Conservation (phyloP, 2,113 vertebrate genomes). For the Onychorhynchus coronatus region DNA sequence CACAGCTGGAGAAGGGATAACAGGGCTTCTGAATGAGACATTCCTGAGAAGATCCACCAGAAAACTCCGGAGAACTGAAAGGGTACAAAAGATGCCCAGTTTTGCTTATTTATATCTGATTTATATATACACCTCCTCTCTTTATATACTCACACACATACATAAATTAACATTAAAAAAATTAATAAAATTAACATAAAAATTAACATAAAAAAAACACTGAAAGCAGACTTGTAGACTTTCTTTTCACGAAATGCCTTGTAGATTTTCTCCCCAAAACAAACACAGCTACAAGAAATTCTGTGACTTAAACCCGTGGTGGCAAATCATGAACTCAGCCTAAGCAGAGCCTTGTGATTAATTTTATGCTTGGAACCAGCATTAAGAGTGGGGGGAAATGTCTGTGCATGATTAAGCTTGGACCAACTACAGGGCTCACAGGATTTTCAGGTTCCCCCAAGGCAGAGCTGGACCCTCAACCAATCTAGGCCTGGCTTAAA, state of each 20-base stretch:
- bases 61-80: not conserved
- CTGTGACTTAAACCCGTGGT: fast-evolving
- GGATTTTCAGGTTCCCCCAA: not conserved
- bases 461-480: not conserved
- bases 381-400: not conserved
- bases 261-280: not conserved
- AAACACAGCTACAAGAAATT: not conserved
- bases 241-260: not conserved
- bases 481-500: not conserved
- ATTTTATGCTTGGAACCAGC: not conserved
- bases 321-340: fast-evolving
- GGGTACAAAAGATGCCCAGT: not conserved
- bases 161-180: not conserved
- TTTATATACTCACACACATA: not conserved
- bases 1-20: not conserved
- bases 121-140: not conserved
- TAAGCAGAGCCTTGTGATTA: not conserved
- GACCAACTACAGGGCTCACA: not conserved
- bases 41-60: not conserved
- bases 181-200: not conserved
- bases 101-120: not conserved
- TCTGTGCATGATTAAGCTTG: not conserved
- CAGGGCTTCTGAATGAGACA: not conserved
- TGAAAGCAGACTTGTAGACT: not conserved
- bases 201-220: not conserved